Conservation (phyloP, 2,797 vertebrate genomes). For the Enteromius treurensis region DNA sequence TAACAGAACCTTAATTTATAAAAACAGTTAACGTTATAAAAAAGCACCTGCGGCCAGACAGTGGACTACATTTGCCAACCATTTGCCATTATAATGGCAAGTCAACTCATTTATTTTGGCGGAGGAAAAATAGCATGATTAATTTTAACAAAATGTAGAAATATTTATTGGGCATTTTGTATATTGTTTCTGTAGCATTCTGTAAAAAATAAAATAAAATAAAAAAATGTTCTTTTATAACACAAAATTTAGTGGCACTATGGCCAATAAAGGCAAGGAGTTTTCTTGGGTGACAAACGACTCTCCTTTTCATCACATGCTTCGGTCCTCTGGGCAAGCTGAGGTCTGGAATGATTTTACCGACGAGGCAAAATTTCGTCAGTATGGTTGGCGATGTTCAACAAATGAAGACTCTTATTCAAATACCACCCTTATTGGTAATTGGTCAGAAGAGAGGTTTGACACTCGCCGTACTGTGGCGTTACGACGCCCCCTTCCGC, state of each 20-base stretch:
- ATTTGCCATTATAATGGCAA: too few species aligned
- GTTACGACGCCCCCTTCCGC: constrained; percentile 58
- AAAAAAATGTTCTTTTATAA: not conserved
- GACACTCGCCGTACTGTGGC: constrained; percentile 35
- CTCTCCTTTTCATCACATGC: constrained; percentile 55
- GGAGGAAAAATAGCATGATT: not conserved
- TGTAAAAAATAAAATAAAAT: not conserved
- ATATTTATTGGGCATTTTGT: not conserved
- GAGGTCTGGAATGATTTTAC: constrained; percentile 60
- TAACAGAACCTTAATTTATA: not conserved
- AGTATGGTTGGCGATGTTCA: constrained; percentile 63
- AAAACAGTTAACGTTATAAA: not conserved
- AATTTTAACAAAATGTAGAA: not conserved
- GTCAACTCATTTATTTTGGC: too few species aligned
- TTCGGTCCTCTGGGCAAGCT: constrained; percentile 62
- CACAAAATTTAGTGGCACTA: not conserved
- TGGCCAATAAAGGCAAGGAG: constrained; percentile 24
- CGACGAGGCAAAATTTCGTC: constrained; percentile 53
- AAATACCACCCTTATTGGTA: constrained; percentile 57
- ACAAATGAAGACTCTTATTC: constrained; percentile 60
- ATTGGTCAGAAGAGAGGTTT: constrained; percentile 61
- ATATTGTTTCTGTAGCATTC: not conserved
- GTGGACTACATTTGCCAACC: not conserved
- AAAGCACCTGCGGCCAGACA: not conserved
- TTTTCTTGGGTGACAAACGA: not conserved